Evolutionary conservation across 1,140 invertebrate genomes (phyloP).

Genomic region (Phenacoccus solenopsis): DNA sequence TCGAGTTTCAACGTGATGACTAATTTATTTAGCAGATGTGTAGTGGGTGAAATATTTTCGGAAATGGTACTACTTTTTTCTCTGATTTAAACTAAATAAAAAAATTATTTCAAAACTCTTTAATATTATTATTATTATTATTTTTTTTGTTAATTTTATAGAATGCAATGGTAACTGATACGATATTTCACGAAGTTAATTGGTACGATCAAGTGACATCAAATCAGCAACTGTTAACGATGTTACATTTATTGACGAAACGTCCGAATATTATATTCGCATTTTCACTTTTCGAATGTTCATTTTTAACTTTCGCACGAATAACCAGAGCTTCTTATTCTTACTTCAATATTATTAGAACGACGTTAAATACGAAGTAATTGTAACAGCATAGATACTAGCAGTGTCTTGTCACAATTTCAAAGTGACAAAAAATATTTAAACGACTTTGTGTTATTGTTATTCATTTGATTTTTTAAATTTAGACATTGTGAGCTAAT

Average conservation of each 20-base stretch:
- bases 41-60: not conserved
- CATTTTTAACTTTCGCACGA: not conserved
- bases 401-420: too few relatives aligned
- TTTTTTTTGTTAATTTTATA: conserved; percentile 5
- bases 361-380: not conserved
- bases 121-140: not conserved
- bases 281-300: not conserved
- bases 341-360: not conserved
- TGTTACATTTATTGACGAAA: not conserved
- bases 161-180: not conserved
- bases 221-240: not conserved
- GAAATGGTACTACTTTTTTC: not conserved
- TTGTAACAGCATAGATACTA: too few relatives aligned
- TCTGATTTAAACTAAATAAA: too few relatives aligned
- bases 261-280: not conserved
- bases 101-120: not conserved
- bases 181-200: not conserved
- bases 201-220: not conserved
- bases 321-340: conserved; percentile 9
- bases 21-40: not conserved
- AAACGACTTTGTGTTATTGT: too few relatives aligned
- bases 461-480: too few relatives aligned
- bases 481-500: too few relatives aligned
- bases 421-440: too few relatives aligned
- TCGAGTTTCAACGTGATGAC: not conserved